Percentiles rank a stretch among this genome's conserved stretches.
phyloP scores from a whole-genome alignment of 2,113 vertebrate genomes.

The Paramisgurnus dabryanus region DNA sequence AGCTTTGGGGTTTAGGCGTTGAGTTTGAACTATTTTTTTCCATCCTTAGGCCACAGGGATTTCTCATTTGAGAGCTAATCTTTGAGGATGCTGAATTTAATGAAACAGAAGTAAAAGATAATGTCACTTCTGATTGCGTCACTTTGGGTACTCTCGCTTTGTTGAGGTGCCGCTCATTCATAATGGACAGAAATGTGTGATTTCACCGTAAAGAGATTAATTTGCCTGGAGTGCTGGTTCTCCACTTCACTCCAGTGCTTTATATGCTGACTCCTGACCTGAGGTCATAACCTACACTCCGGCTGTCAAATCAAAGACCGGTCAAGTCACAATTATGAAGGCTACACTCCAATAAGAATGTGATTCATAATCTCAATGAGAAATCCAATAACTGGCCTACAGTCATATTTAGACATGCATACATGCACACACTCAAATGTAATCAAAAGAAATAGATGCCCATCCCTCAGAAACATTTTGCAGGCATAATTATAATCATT shows the following conservation, averaged over 20 bases:
- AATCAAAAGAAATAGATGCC: neutral
- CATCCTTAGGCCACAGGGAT: conserved; percentile 67
- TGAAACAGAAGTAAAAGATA: conserved; percentile 79
- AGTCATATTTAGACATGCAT: conserved; percentile 3
- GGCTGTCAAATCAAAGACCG: conserved; percentile 43
- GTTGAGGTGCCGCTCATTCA: conserved; percentile 73
- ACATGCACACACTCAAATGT: neutral
- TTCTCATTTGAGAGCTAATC: conserved; percentile 69
- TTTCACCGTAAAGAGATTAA: conserved; percentile 55
- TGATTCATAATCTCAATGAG: conserved; percentile 16
- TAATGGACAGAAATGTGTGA: conserved; percentile 72
- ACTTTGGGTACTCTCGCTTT: conserved; percentile 65
- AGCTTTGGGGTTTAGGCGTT: conserved; percentile 36
- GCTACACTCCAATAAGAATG: neutral
- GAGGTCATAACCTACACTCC: conserved; percentile 41
- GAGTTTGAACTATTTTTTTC: conserved; percentile 62
- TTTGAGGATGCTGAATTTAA: conserved; percentile 74
- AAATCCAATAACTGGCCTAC: conserved; percentile 10
- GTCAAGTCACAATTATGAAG: conserved; percentile 28
- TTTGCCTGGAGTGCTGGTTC: conserved; percentile 31
- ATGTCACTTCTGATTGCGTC: conserved; percentile 72
- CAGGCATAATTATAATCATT: neutral
- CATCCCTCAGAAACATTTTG: neutral
- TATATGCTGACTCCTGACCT: conserved; percentile 37
- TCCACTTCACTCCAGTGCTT: conserved; percentile 24